Evolutionary conservation across 1,140 invertebrate genomes (phyloP).

Genomic region (Ceratitis capitata): DNA sequence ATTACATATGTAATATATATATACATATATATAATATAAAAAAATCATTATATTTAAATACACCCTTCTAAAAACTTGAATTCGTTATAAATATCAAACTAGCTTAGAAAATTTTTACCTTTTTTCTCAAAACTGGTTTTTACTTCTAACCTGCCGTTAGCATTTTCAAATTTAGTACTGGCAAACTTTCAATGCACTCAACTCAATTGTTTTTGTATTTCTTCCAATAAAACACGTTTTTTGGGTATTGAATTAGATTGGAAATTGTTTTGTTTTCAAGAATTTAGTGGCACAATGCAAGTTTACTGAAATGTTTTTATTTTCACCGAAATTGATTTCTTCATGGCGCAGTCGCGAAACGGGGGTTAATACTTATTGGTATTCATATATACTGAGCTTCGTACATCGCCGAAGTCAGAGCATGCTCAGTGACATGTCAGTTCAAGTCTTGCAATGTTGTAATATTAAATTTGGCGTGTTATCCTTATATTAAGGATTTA

Average conservation of each 20-base stretch:
- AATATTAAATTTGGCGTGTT: neutral
- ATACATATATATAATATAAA: no score
- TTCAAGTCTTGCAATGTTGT: neutral
- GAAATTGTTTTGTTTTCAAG: neutral
- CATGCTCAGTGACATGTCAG: neutral
- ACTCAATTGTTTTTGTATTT: neutral
- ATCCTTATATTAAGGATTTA: no score
- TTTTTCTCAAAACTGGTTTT: no score
- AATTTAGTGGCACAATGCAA: neutral
- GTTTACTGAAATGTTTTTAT: neutral
- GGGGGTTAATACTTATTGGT: neutral
- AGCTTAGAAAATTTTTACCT: no score
- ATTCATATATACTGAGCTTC: neutral
- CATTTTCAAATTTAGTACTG: neutral
- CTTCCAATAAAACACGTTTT: neutral
- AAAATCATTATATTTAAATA: no score
- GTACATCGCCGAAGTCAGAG: neutral
- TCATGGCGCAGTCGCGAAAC: neutral
- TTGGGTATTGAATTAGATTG: neutral
- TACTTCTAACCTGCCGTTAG: no score
- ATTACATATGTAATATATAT: no score
- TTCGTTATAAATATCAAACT: no score
- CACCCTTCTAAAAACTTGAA: no score
- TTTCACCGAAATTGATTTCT: conserved; percentile 11
- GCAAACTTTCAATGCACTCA: neutral